Evolutionary conservation across 2,113 vertebrate genomes (phyloP), one percentile per base, ranked within the genome.

Genomic region (Hippocampus barbouri): DNA sequence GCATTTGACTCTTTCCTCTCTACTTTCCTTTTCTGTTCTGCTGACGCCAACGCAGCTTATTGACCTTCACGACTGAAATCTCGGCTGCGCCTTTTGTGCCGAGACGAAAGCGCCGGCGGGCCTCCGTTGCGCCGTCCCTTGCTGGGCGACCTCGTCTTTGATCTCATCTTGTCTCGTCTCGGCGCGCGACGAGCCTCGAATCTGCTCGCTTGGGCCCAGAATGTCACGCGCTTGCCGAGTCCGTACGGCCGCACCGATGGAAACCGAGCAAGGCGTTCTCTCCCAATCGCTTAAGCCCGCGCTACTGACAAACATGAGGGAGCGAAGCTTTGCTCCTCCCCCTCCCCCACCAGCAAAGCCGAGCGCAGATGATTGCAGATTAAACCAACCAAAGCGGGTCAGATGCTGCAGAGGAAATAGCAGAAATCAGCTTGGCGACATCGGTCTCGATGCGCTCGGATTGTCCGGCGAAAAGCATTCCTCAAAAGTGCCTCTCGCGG

Each of bases 41-140:
- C 62, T 3, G 25, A 84, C 81, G 82, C 78, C 77, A 86, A 89
- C 86, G 62, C 49, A 25, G 20, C 0, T 66, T 1, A 56, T 70
- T 82, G 86, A 89, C 83, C 89, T 87, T 86, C 68, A 6, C 51
- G 8, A 30, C 70, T 77, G 79, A 82, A 80, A 80, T 85, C 80
- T 77, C 67, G 67, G 77, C 49, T n/a, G 77, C 62, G 59, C 78
- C 76, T 66, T 64, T 70, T 23, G 43, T 66, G 75, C 71, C 72
- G 70, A 77, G 84, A 88, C 88, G 75, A 89, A 87, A 85, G 81
- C 62, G 68, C 54, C 21, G 61, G 74, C 71, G 72, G 56, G 78
- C 70, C 77, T 86, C 76, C 83, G 79, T 84, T 83, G 77, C 72
- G 64, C 71, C 86, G 81, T 61, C 72, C 68, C 76, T 81, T 34